These are phyloP conservation scores for Agonum fuliginosum DNA, from an alignment of 2,888 invertebrate genomes.

Conservation along the genomic window DNA sequence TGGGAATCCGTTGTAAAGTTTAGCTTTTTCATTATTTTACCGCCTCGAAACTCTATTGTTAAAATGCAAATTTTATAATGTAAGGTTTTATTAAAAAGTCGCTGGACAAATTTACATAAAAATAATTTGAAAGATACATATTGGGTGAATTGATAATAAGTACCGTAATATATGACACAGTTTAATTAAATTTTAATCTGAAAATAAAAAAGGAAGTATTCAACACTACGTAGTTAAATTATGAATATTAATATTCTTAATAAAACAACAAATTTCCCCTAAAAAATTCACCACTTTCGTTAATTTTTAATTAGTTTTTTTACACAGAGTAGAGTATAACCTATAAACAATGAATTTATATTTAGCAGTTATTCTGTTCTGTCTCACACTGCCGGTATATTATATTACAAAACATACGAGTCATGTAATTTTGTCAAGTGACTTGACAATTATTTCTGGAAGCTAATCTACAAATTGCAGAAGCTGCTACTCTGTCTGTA, in stretches of 20 bases:
- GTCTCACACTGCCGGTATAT: background rate
- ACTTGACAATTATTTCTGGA: constrained; percentile 29
- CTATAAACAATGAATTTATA: constrained; percentile 8
- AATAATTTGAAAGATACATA: constrained; percentile 11
- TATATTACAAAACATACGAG: constrained; percentile 25
- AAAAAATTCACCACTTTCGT: too few species aligned
- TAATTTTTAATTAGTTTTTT: constrained; percentile 30
- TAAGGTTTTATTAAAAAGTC: constrained; percentile 38
- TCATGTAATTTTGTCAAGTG: constrained; percentile 42
- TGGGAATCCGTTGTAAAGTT: constrained; percentile 6
- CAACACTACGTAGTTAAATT: background rate
- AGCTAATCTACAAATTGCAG: constrained; percentile 34
- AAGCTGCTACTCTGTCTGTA: background rate
- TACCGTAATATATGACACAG: background rate
- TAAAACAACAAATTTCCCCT: too few species aligned
- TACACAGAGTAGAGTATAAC: too few species aligned
- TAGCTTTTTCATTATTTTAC: constrained; percentile 29
- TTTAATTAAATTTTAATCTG: background rate
- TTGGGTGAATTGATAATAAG: constrained; percentile 3
- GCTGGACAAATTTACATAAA: constrained; percentile 2
- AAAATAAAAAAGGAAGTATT: background rate
- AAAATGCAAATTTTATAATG: constrained; percentile 23
- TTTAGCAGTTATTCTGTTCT: background rate
- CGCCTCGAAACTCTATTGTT: constrained; percentile 17
- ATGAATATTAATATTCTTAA: background rate